Evolutionary conservation across 2,797 vertebrate genomes (phyloP).

Genomic region (Anabacerthia variegaticeps): DNA sequence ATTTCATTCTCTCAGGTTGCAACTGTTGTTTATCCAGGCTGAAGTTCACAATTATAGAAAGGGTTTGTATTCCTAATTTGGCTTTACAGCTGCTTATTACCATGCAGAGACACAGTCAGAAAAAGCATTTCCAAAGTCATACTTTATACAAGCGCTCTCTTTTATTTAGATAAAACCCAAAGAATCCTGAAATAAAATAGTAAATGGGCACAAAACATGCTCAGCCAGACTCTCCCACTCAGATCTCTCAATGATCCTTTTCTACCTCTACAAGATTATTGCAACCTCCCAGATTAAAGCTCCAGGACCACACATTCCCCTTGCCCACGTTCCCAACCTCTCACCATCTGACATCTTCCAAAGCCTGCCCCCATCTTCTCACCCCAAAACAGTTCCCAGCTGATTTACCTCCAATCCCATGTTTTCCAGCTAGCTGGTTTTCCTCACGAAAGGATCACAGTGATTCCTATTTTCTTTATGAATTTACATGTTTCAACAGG

Average conservation of each 20-base stretch:
- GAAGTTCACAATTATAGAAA: background rate
- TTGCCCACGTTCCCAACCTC: background rate
- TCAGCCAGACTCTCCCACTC: slow-evolving; percentile 6
- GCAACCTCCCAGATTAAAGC: background rate
- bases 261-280: background rate
- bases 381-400: background rate
- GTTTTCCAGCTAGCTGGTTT: background rate
- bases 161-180: slow-evolving; percentile 11
- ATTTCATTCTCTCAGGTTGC: background rate
- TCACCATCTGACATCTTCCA: background rate
- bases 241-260: background rate
- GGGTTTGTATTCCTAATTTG: background rate
- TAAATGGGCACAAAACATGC: background rate
- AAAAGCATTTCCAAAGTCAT: background rate
- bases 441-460: background rate
- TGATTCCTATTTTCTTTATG: background rate
- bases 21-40: background rate
- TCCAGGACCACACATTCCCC: background rate
- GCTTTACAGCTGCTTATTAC: background rate
- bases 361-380: background rate
- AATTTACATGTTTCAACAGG: background rate
- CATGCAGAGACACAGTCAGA: background rate
- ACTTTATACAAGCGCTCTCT: background rate
- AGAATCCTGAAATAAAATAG: background rate
- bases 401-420: background rate